Evolutionary conservation across 1,140 invertebrate genomes (phyloP).

Genomic region (Piezodorus guildinii): DNA sequence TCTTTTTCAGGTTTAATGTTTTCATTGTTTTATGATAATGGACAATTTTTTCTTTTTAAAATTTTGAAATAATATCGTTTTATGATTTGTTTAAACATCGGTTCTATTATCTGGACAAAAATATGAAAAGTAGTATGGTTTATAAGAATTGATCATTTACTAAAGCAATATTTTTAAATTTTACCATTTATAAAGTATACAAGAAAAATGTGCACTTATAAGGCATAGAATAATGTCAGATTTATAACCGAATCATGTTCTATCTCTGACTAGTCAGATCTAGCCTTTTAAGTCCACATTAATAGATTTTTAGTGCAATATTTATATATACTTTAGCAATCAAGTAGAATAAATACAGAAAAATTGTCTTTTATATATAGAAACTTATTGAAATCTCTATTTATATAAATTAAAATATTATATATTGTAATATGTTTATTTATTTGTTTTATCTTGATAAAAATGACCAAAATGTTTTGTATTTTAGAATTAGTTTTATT

Average conservation of each 20-base stretch:
- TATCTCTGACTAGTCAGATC: neutral
- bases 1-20: too few relatives aligned
- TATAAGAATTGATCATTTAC: neutral
- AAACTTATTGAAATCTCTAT: neutral
- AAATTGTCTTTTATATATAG: constrained; percentile 1
- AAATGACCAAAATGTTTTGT: too few relatives aligned
- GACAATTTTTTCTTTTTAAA: too few relatives aligned
- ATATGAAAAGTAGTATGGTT: too few relatives aligned
- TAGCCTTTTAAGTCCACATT: neutral
- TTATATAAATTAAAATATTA: neutral
- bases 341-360: neutral
- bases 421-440: neutral
- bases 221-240: neutral
- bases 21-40: too few relatives aligned
- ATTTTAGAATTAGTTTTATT: too few relatives aligned
- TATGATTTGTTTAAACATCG: too few relatives aligned
- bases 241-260: neutral
- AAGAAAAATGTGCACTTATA: neutral
- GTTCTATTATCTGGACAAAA: too few relatives aligned
- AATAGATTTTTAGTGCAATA: neutral
- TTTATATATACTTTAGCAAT: neutral
- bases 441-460: neutral
- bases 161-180: constrained; percentile 1
- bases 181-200: neutral
- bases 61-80: too few relatives aligned